Evolutionary conservation across 2,797 vertebrate genomes (phyloP).

Genomic region (Morus bassanus): DNA sequence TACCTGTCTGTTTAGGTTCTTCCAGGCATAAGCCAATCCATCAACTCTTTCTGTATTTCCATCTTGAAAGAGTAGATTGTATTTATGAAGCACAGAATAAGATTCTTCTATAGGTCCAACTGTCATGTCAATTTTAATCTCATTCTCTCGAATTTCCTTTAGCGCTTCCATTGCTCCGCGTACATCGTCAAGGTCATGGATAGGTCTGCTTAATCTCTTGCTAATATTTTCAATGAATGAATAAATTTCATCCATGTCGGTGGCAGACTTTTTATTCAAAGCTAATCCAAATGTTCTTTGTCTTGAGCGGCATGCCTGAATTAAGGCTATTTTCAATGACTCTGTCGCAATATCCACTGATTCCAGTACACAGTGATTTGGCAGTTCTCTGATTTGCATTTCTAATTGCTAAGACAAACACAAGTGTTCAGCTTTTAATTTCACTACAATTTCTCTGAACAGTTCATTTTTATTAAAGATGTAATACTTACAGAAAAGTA

Average conservation of each 20-base stretch:
- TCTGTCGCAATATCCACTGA: constrained; percentile 75
- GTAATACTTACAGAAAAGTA: constrained; percentile 81
- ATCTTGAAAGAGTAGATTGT: constrained; percentile 78
- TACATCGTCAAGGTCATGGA: constrained; percentile 82
- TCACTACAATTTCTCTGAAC: neutral
- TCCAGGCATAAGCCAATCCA: constrained; percentile 83
- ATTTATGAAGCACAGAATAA: constrained; percentile 79
- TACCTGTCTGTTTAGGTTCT: constrained; percentile 79
- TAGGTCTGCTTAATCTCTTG: constrained; percentile 79
- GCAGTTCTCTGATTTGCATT: constrained; percentile 78
- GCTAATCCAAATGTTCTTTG: constrained; percentile 79
- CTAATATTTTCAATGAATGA: constrained; percentile 77
- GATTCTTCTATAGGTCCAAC: constrained; percentile 85
- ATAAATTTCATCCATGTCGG: constrained; percentile 76
- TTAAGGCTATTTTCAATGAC: constrained; percentile 78
- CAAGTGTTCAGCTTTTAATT: neutral
- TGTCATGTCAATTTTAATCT: constrained; percentile 77
- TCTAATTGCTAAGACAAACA: constrained; percentile 75
- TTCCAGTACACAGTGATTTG: constrained; percentile 63
- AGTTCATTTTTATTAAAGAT: neutral
- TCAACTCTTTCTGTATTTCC: constrained; percentile 82
- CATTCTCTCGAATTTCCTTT: constrained; percentile 80
- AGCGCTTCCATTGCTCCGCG: constrained; percentile 78
- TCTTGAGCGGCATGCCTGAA: constrained; percentile 80
- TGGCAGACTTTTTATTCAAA: constrained; percentile 75